These are phyloP conservation scores for Entomobrya multifasciata DNA, from an alignment of 2,888 invertebrate species.

Conservation along the genomic window DNA sequence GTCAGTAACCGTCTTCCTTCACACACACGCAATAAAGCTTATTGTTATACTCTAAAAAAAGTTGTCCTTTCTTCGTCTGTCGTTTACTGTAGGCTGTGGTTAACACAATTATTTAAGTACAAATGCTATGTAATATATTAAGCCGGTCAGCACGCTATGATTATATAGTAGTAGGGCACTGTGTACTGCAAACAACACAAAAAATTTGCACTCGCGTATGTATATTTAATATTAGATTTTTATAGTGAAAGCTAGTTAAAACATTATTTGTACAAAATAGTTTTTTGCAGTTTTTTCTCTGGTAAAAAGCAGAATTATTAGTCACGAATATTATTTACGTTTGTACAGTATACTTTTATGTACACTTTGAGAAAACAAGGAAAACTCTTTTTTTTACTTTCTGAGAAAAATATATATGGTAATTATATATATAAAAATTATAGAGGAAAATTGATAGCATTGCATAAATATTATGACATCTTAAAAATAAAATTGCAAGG, in stretches of 20 bases:
- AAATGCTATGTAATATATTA: too few species aligned
- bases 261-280: too few species aligned
- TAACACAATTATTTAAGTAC: neutral
- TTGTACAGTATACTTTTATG: neutral
- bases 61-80: constrained; percentile 8
- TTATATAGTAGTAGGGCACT: too few species aligned
- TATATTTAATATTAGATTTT: too few species aligned
- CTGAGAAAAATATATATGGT: too few species aligned
- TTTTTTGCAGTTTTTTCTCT: too few species aligned
- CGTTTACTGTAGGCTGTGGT: neutral
- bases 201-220: neutral
- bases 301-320: too few species aligned
- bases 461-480: neutral
- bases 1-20: constrained; percentile 36
- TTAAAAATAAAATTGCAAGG: neutral
- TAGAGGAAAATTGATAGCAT: neutral
- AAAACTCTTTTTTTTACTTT: too few species aligned
- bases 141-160: too few species aligned
- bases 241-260: too few species aligned
- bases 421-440: constrained; percentile 6
- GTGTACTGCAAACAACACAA: neutral
- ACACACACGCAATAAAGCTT: constrained; percentile 13
- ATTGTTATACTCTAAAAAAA: neutral
- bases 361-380: neutral
- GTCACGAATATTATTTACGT: neutral